These are phyloP conservation scores for Drosophila sp. DNA, from an alignment of 1,140 invertebrate species.

Conservation along the genomic window DNA sequence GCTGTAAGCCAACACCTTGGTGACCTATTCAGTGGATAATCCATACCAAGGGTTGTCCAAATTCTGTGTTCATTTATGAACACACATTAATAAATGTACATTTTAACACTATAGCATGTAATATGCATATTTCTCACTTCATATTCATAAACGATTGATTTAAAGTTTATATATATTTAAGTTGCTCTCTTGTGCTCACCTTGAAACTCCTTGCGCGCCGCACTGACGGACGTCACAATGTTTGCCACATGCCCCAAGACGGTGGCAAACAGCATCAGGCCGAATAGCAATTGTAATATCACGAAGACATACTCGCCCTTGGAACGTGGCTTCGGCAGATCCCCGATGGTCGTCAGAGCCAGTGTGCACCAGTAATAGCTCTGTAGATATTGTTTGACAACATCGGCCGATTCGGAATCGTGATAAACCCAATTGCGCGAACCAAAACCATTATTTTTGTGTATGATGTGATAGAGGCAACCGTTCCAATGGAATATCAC, in stretches of 20 bases:
- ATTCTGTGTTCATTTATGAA: no score
- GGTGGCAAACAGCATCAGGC: constrained; percentile 95
- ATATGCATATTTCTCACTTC: no score
- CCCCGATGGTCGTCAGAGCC: constrained; percentile 96
- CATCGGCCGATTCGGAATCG: constrained; percentile 92
- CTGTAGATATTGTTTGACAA: constrained; percentile 97
- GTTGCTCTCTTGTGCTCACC: no score
- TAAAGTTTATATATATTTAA: no score
- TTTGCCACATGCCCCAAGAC: constrained; percentile 97
- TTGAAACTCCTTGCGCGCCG: constrained; percentile 97
- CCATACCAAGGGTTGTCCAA: no score
- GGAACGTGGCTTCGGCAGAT: constrained; percentile 91
- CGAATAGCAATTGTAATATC: constrained; percentile 95
- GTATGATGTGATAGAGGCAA: constrained; percentile 98
- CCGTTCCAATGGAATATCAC: constrained; percentile 99
- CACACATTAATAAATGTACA: no score
- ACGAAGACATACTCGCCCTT: constrained; percentile 96
- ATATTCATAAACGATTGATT: no score
- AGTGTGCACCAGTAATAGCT: constrained; percentile 99
- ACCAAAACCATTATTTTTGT: constrained; percentile 96
- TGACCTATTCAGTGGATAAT: no score
- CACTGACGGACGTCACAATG: constrained; percentile 97
- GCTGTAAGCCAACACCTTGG: no score
- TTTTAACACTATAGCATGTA: no score
- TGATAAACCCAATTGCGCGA: constrained; percentile 95